phyloP scores from a whole-genome alignment of 2,888 invertebrate species.

The Hermaeophaga mercurialis region DNA sequence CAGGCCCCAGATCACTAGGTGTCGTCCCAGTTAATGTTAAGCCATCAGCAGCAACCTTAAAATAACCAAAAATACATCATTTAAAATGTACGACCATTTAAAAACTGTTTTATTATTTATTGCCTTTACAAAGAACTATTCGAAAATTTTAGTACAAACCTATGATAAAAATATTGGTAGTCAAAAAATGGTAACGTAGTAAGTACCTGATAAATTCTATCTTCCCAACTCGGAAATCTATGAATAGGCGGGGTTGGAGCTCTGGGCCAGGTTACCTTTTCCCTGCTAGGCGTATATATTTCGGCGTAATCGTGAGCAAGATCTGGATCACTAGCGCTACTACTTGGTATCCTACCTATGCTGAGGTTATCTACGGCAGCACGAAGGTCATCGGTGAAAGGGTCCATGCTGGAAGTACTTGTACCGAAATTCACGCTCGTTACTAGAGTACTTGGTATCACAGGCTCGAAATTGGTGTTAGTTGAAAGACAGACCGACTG shows the following conservation, averaged over 20 bases:
- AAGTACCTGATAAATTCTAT: constrained; percentile 89
- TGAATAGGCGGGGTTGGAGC: constrained; percentile 90
- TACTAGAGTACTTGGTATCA: constrained; percentile 53
- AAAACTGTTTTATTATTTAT: too few relatives aligned
- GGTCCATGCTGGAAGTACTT: constrained; percentile 59
- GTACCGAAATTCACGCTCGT: constrained; percentile 52
- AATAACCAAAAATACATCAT: not conserved
- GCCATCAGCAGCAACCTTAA: constrained; percentile 63
- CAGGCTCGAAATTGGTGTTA: constrained; percentile 52
- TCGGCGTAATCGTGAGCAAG: constrained; percentile 89
- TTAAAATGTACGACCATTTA: too few relatives aligned
- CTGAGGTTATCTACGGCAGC: constrained; percentile 65
- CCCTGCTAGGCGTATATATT: constrained; percentile 90
- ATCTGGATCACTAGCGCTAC: constrained; percentile 69
- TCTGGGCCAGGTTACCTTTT: constrained; percentile 57
- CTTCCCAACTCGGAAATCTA: constrained; percentile 80
- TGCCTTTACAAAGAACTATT: too few relatives aligned
- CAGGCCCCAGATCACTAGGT: constrained; percentile 55
- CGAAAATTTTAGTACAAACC: too few relatives aligned
- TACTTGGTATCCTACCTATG: constrained; percentile 62
- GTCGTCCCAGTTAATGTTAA: constrained; percentile 57
- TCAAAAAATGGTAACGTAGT: too few relatives aligned
- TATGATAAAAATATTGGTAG: too few relatives aligned
- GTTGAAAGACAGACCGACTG: constrained; percentile 61
- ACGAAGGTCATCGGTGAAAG: constrained; percentile 66